Base-by-base conservation (phyloP, 2,888 invertebrate genomes). In the Epirrita christyi region DNA sequence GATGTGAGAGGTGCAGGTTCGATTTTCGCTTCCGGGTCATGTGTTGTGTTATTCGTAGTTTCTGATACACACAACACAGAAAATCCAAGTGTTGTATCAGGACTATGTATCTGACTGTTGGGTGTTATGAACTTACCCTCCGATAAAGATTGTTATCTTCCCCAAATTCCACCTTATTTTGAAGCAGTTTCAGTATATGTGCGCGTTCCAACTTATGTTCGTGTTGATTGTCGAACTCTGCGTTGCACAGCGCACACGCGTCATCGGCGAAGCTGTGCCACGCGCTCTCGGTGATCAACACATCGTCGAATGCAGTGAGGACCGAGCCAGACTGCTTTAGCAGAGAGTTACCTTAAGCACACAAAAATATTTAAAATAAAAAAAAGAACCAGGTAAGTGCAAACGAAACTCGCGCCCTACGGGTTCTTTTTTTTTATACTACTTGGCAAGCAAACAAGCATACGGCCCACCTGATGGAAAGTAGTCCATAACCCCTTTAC, bases 181-280 rank as follows among this genome's bases (percentile, higher is more conserved):
- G 72, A 15, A 84, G 72, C 27, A 86, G 66, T 50, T 81, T 85
- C 14, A 88, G 45, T 4, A 77, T 54, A 59, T 88, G 88, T 0
- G 34, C 44, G 0, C 70, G n/a, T 21, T 75, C 69, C 0, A 63
- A 67, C 60, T 70, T 79, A 51, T 88, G 88, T 2, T 69, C 62
- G 0, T 56, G 46, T 36, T 68, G 73, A 38, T 84, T 68, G 0
- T 77, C 75, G 28, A 79, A 79, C 49, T 87, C 88, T 0, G 53
- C 54, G 32, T 83, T 78, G 52, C 88, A 88, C 7, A 88, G 46
- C 0, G 68, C 68, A 37, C 88, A 88, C 0, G 75, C 73, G 21
- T 78, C 74, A 0, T 77, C 83, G 0, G 68, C 63, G 4, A 88
- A 41, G 2, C 85, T 81, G 37, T 86, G 79, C 88, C 88, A 88